Conservation (phyloP, 2,113 vertebrate genomes). For the Campylomormyrus tamandua region DNA sequence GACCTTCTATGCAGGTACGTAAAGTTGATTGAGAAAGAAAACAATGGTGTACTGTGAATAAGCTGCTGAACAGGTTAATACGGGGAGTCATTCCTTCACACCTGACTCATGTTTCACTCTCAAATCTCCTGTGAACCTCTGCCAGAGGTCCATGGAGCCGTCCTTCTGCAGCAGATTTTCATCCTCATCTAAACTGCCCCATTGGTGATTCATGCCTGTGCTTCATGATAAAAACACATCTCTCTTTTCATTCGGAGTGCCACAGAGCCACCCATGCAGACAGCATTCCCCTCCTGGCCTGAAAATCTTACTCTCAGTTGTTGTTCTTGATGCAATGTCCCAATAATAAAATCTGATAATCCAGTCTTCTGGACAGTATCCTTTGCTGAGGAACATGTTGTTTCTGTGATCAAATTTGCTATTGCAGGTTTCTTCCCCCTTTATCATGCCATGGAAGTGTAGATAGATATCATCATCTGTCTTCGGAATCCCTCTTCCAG, state of each 20-base stretch:
- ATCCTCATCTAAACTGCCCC: background rate
- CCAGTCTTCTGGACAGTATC: background rate
- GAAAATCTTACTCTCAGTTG: background rate
- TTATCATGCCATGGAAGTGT: background rate
- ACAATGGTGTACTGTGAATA: background rate
- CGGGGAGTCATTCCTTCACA: background rate
- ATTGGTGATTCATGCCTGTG: background rate
- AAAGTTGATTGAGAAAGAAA: background rate
- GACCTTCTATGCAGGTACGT: background rate
- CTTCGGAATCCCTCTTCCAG: background rate
- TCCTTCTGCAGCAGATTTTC: background rate
- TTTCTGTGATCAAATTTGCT: background rate
- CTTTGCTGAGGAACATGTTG: background rate
- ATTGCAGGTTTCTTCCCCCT: background rate
- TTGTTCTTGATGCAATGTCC: background rate
- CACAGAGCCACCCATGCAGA: background rate
- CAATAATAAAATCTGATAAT: background rate
- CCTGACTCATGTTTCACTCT: background rate
- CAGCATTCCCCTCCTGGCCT: background rate
- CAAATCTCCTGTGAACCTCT: background rate
- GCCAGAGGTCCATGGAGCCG: background rate
- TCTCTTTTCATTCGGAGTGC: background rate
- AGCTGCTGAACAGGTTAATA: background rate
- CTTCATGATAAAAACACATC: background rate
- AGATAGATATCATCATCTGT: background rate